These are phyloP conservation scores for Smithornis capensis DNA, from an alignment of 2,113 vertebrate genomes.

Conservation along the genomic window DNA sequence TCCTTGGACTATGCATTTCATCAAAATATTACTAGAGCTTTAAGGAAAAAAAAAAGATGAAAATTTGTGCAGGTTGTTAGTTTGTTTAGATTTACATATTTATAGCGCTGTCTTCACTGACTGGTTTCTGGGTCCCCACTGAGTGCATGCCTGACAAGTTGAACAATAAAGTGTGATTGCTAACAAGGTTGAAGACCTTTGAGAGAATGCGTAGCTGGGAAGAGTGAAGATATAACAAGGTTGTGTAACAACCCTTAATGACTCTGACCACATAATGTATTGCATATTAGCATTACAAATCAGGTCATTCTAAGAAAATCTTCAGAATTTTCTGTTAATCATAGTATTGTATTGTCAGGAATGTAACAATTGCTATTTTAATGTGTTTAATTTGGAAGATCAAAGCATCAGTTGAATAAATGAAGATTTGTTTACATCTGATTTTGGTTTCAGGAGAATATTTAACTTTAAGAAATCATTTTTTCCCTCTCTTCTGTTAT, in stretches of 20 bases:
- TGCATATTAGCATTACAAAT: neutral
- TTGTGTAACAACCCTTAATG: neutral
- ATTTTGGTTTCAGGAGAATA: neutral
- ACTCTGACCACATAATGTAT: neutral
- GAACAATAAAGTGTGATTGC: neutral
- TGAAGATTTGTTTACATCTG: neutral
- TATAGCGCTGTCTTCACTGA: neutral
- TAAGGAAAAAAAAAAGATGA: neutral
- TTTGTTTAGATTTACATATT: conserved; percentile 35
- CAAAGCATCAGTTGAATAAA: neutral
- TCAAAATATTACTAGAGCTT: neutral
- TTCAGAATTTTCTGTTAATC: neutral
- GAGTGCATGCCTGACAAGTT: neutral
- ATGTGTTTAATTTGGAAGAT: neutral
- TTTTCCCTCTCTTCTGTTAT: neutral
- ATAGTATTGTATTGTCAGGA: neutral
- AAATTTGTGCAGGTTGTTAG: neutral
- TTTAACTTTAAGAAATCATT: neutral
- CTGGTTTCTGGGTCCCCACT: neutral
- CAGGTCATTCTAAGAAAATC: neutral
- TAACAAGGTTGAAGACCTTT: conserved; percentile 9
- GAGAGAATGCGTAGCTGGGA: neutral
- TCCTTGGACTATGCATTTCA: neutral
- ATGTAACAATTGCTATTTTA: neutral
- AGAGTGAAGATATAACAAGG: neutral